phyloP scores from a whole-genome alignment of 2,888 invertebrate genomes.

The Argyresthia albistria region DNA sequence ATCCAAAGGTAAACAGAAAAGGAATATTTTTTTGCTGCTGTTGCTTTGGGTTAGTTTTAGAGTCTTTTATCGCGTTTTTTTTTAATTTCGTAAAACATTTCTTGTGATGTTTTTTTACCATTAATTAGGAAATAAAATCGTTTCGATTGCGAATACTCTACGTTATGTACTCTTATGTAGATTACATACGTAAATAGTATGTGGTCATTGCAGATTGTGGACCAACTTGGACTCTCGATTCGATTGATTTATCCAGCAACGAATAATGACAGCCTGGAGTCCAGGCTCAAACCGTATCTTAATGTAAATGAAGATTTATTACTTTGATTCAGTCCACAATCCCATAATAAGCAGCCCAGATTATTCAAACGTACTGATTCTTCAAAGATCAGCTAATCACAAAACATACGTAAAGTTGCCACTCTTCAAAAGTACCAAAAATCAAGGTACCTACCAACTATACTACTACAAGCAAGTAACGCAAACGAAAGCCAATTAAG shows the following conservation, averaged over 20 bases:
- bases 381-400: not conserved
- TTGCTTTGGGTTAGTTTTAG: too few relatives aligned
- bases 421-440: not conserved
- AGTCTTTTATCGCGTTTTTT: too few relatives aligned
- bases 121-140: too few relatives aligned
- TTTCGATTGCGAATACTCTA: too few relatives aligned
- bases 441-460: too few relatives aligned
- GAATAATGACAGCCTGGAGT: slow-evolving; percentile 20
- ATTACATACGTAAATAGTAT: too few relatives aligned
- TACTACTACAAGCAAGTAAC: not conserved
- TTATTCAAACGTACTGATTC: slow-evolving; percentile 1
- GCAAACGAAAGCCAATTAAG: not conserved
- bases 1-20: too few relatives aligned
- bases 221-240: not conserved
- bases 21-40: too few relatives aligned
- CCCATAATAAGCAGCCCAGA: slow-evolving; percentile 9
- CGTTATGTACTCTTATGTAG: too few relatives aligned
- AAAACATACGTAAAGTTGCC: not conserved
- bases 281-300: slow-evolving; percentile 18
- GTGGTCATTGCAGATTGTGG: not conserved
- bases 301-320: slow-evolving; percentile 25
- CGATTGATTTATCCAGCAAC: slow-evolving; percentile 14
- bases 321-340: slow-evolving; percentile 22
- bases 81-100: too few relatives aligned
- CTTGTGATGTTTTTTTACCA: too few relatives aligned